Base-by-base conservation (phyloP, 1,140 invertebrate genomes). In the Euwallacea fornicatus region DNA sequence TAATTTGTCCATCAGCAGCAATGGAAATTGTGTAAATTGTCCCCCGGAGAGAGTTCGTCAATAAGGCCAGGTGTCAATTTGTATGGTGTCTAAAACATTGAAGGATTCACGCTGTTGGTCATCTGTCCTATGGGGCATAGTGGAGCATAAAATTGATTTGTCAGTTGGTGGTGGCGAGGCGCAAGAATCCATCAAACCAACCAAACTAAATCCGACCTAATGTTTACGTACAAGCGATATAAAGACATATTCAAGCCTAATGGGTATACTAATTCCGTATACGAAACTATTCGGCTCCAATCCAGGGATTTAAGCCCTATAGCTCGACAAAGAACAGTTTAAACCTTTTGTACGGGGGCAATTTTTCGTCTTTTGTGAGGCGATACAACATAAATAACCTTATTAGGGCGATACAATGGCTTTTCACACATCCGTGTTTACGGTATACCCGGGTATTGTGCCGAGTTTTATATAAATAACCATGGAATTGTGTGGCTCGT, bases 401-500 rank as follows among this genome's bases (percentile, higher is more conserved):
- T 73, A 73, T 73, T 73, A 73, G 66, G 11, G 21, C 54, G 55
- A n/a, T 15, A 73, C 63, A 73, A 73, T 65, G 62, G 66, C 66
- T 68, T 69, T 73, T 73, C 72, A 73, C 72, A 73, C 67, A 62
- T 69, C 66, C 66, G 56, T 68, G 72, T 73, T 73, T 73, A 73
- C 66, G 66, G 66, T 69, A 69, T 55, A 69, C 66, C 42, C 7
- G 7, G 42, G 55, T 47, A 60, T 59, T 69, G 66, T 69, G 33
- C 42, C 10, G 58, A 61, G 42, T 69, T 69, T 69, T 61, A 69
- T 69, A 60, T 68, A 68, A 68, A 68, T 60, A 33, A 53, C 8
- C 8, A 21, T 60, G 43, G 43, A 42, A 68, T 44, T 42, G 9
- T 50, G 46, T 50, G 46, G 13, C 9, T 10, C 2, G 2, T 50